Conservation (phyloP, 53 echinoderm and acorn worm genomes). For the Echinometra lucunter region DNA sequence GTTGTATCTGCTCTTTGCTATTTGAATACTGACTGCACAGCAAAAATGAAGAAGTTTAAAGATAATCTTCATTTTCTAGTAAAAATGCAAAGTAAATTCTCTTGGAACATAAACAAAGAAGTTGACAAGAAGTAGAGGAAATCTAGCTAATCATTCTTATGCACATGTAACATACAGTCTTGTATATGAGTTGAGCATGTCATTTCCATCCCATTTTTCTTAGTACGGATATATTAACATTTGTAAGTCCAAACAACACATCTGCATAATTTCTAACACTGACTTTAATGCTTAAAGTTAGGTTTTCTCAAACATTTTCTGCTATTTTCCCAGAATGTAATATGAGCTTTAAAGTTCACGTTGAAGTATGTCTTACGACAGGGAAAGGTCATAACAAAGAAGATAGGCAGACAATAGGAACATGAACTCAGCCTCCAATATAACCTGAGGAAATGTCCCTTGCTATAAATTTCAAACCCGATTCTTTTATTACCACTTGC, state of each 20-base stretch:
- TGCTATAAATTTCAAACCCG: neutral
- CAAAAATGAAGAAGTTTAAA: too few relatives aligned
- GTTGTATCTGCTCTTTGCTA: too few relatives aligned
- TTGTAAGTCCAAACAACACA: neutral
- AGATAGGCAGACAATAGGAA: neutral
- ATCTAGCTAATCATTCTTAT: too few relatives aligned
- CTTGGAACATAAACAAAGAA: too few relatives aligned
- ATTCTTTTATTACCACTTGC: neutral
- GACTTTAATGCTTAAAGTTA: neutral
- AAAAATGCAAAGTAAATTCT: too few relatives aligned
- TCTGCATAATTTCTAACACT: neutral
- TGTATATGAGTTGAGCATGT: too few relatives aligned
- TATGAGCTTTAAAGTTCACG: neutral
- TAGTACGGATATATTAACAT: too few relatives aligned
- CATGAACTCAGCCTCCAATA: neutral
- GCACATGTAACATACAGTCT: too few relatives aligned
- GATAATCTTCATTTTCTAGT: too few relatives aligned
- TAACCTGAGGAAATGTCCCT: neutral
- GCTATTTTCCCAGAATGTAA: neutral
- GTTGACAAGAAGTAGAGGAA: too few relatives aligned
- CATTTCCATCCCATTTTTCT: too few relatives aligned
- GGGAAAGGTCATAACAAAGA: neutral
- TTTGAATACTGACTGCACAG: too few relatives aligned
- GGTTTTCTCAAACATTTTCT: neutral
- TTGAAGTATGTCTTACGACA: neutral